Evolutionary conservation across 2,888 invertebrate genomes (phyloP).

Genomic region (Aspidiotus rigidus): DNA sequence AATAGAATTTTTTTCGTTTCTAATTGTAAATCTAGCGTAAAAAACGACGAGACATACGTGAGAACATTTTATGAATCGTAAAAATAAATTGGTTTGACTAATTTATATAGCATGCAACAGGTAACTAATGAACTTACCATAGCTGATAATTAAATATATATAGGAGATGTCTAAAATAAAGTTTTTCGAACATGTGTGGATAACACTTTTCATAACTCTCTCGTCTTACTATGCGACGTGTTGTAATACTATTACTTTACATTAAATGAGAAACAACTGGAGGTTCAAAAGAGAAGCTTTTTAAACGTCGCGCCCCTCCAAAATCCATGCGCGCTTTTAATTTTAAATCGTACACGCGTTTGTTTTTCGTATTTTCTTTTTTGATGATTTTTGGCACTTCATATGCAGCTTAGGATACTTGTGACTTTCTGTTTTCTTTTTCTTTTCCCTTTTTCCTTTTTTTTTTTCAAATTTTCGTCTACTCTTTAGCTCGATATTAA

Average conservation of each 20-base stretch:
- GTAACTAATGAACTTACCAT: constrained; percentile 16
- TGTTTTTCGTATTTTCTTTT: neutral
- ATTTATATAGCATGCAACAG: neutral
- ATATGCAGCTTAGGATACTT: neutral
- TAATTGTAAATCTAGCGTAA: no score
- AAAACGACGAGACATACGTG: no score
- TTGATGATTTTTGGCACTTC: neutral
- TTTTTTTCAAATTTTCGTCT: neutral
- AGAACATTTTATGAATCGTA: no score
- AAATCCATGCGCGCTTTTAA: constrained; percentile 11
- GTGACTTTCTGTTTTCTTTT: no score
- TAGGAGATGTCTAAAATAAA: constrained; percentile 28
- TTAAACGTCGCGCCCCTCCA: neutral
- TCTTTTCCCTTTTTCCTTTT: no score
- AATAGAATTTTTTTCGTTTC: no score
- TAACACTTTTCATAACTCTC: constrained; percentile 20
- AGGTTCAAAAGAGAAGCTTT: neutral
- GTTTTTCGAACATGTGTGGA: constrained; percentile 22
- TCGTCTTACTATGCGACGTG: neutral
- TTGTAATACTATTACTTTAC: constrained; percentile 7
- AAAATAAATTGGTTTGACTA: no score
- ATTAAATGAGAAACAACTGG: constrained; percentile 9
- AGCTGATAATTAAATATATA: constrained; percentile 27
- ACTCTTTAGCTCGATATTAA: neutral
- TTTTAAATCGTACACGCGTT: constrained; percentile 2